Evolutionary conservation across 30 jellyfish, hydroid and myxozoan species (phyloP), one percentile per base, ranked within the genome.

Genomic region (Catostylus mosaicus): DNA sequence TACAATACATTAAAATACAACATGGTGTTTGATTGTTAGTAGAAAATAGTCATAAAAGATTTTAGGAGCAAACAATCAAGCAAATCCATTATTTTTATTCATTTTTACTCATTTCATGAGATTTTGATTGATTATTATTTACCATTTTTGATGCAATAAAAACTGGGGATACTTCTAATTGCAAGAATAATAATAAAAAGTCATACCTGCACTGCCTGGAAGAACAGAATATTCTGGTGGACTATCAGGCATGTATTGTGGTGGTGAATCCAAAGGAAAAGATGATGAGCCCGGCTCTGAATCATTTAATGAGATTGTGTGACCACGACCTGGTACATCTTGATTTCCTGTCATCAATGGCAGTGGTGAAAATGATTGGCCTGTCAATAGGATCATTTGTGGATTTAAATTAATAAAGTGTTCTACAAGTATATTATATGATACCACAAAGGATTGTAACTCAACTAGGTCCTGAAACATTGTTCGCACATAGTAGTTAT

Each of bases 211-310:
- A 11, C 57, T 56, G 8, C 89, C 85, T 0, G 96, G 86, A 8
- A 68, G 67, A 26, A 72, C 85, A 0, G 89, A 66, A 52, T 86
- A 86, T 47, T 76, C 96, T 7, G 96, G 96, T 5, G 96, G 96
- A 67, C 92, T 82, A 6, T 70, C 92, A 1, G 96, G 96, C 86
- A 76, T 72, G 68, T 76, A 75, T 23, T 76, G 89, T n/a, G 96
- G 87, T 63, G 96, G 89, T 48, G 96, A 33, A 52, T 86, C 96
- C 26, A 43, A 57, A 23, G 72, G 50, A 12, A 47, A 9, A 34
- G 85, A 51, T 20, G 84, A 11, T 1, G 38, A 19, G 71, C 71
- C 71, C 18, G 86, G 80, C 24, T 82, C 92, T 2, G 77, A 29
- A 3, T 70, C 86, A 82, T 82, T 82, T 57, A 82, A 45, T 29